phyloP scores from a whole-genome alignment of 2,797 vertebrate species.

The Takifugu rubripes region DNA sequence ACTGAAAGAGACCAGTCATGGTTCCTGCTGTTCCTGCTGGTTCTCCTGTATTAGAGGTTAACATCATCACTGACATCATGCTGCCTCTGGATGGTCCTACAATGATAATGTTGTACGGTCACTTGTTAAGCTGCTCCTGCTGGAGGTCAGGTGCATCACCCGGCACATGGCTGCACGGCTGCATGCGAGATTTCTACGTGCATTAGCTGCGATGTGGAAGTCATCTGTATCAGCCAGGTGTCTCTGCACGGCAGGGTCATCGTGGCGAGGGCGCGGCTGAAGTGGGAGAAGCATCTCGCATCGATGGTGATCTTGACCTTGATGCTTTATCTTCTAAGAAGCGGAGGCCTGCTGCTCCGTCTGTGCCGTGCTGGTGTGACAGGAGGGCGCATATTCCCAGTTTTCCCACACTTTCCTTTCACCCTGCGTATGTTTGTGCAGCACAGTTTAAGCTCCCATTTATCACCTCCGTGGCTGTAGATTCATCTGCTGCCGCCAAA shows the following conservation, averaged over 20 bases:
- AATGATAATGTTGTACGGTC: not conserved
- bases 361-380: conserved; percentile 9
- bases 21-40: not conserved
- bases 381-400: conserved; percentile 1
- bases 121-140: conserved; percentile 41
- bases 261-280: no score
- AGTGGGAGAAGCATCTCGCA: no score
- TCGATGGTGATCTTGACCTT: no score
- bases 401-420: conserved; percentile 5
- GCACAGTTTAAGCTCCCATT: conserved; percentile 67
- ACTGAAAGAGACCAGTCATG: conserved; percentile 40
- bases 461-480: conserved; percentile 61
- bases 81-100: no score
- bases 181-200: conserved; percentile 25
- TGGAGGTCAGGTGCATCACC: conserved; percentile 37
- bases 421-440: not conserved
- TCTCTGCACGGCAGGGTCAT: no score
- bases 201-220: conserved; percentile 38
- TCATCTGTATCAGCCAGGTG: not conserved
- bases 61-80: no score
- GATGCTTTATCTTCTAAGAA: no score
- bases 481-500: conserved; percentile 64
- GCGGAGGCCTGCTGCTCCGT: not conserved
- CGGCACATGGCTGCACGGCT: conserved; percentile 32
- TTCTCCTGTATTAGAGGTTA: no score